Base-by-base conservation (phyloP, 2,113 vertebrate species). In the Casuarius casuarius region DNA sequence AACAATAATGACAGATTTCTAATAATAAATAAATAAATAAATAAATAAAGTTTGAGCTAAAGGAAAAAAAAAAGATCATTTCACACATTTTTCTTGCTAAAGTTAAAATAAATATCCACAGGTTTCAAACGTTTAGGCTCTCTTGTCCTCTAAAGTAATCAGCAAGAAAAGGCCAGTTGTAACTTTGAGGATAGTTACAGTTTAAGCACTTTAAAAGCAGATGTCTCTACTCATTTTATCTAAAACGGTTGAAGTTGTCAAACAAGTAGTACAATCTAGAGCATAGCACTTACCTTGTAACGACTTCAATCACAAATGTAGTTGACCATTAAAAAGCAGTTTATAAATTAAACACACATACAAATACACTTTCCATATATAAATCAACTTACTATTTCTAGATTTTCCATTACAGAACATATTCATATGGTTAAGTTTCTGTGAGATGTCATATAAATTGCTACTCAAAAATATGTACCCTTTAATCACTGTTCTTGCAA, bases 1-100 rank as follows among this genome's bases (percentile, higher is more conserved):
- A 38, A 99, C 97, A 92, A 99, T 86, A 76, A 99, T 97, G 35
- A 99, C 99, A 40, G 99, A 99, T 98, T 98, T 99, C 99, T 95
- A 94, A 74, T 54, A 73, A 40, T 70, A 33, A 63, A 83, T 42
- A 58, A 54, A 40, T 76, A 58, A 54, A 40, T 76, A 68, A n/a
- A 72, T 21, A 71, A 40, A 67, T 52, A 75, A 8, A 52, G 17
- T 44, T 63, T 28, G 4, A 58, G 28, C 35, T 67, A 58, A 66
- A 87, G 35, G 16, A 79, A 87, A 84, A 40, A 16, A 16, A 73
- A 87, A 22, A 42, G 42, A n/a, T 33, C 33, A 48, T 13, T 75
- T 31, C 28, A 58, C 10, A 56, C 22, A 22, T 15, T 59, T 38
- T 68, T 81, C 38, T 78, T 80, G 48, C 28, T 67, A 4, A 76